Base-by-base conservation (phyloP, 1,140 invertebrate genomes). In the Dendroctonus ponderosae region DNA sequence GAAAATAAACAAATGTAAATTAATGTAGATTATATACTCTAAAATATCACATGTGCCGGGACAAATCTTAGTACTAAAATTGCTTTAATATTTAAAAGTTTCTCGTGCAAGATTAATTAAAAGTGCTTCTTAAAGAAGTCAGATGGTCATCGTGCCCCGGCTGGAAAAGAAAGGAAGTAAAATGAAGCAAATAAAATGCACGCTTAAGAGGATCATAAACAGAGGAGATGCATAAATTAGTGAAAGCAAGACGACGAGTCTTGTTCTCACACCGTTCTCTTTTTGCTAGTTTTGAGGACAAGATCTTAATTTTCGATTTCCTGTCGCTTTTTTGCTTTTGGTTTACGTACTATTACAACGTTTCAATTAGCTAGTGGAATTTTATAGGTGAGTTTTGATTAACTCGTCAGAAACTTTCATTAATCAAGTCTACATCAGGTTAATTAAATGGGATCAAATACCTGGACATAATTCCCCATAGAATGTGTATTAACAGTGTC, bases 201-300 rank as follows among this genome's bases (percentile, higher is more conserved):
- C 11, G 52, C 38, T 54, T 54, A 9, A 11, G 26, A 26, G 38
- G 52, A 54, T 54, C 52, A 39, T 54, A 54, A 39, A 9, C 37
- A 37, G 52, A 11, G 15, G 6, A 12, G 11, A 44, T 39, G 56
- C 56, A 58, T 58, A 58, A 58, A 58, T 54, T 54, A 54, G 52
- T 58, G 56, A 58, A 58, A 58, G 56, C 56, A 54, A 54, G 15
- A 9, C 15, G 38, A 7, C 12, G 12, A 46, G 12, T 1, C 39
- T 39, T 38, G 7, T 38, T 39, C 15, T 54, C 52, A 37, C 15
- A 12, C 38, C 52, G 52, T 54, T 54, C 52, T 54, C 52, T 54
- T 54, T 26, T 40, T 8, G 11, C 6, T 15, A 58, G 42, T 58
- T 58, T 58, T 44, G 40, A 58, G 56, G 56, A 58, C 56, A 58